Evolutionary conservation across 2,797 vertebrate genomes (phyloP), one percentile per base, ranked within the genome.

Genomic region (Philypnodon macrostomus): DNA sequence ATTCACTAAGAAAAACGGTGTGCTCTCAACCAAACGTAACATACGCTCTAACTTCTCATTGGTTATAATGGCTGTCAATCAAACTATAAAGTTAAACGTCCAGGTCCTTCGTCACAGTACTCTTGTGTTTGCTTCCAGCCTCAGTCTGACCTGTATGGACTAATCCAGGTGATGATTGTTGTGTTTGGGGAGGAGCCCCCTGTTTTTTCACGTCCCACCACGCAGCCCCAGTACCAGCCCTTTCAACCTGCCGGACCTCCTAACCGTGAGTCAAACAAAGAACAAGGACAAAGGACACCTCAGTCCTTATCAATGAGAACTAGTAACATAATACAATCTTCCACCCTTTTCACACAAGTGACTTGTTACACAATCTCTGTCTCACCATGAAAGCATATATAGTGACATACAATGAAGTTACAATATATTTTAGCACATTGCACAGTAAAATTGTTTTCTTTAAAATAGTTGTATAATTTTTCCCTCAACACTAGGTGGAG

Each of bases 101-200:
- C n/a, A n/a, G n/a, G n/a, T n/a, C n/a, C n/a, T n/a, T n/a, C n/a
- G n/a, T n/a, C n/a, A n/a, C 0, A 18, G 1, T 10, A 7, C 18
- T 27, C 47, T 11, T 1, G 2, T 49, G 3, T 67, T 0, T 81
- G 29, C 75, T 29, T 76, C 34, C 81, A 99, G 97, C 95, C 95
- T 41, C 93, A 95, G 81, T 98, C 96, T 30, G 97, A 99, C 75
- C 86, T 99, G 62, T 89, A 94, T 35, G 93, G 95, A n/a, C 89
- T 99, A 64, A 98, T 99, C 79, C 96, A 98, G 76, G 94, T 99
- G 69, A 97, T 99, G 94, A 97, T 97, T 48, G 95, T 98, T 51
- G 94, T 98, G 54, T 99, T 99, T 84, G 95, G 93, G 63, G 96
- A 98, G 2, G 97, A 99, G 51, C 97, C 97, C 48, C 96, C 97